Percentiles rank a stretch among this genome's conserved stretches.
Evolutionary conservation across 2,797 vertebrate genomes (phyloP).

Genomic region (Petrocephalus schoutedeni): DNA sequence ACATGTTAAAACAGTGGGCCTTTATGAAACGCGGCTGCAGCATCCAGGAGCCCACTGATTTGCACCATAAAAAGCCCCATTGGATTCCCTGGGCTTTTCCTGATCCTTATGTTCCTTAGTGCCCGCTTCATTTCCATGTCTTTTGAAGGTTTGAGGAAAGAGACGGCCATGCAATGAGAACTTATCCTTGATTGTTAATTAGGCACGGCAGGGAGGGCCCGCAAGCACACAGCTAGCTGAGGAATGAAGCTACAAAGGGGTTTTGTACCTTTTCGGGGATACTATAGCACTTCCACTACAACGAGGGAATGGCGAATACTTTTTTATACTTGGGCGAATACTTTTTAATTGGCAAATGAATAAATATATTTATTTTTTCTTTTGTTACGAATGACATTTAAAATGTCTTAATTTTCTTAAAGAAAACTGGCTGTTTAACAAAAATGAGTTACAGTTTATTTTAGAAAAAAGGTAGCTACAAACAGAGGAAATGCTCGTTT

Average conservation of each 20-base stretch:
- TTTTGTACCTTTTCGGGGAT: not conserved
- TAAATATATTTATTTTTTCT: not conserved
- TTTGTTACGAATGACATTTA: not conserved
- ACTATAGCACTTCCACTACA: not conserved
- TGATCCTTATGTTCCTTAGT: not conserved
- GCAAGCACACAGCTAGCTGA: not conserved
- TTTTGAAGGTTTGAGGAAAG: slow-evolving; percentile 17
- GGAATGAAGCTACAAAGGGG: not conserved
- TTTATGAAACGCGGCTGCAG: not conserved
- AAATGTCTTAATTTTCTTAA: not conserved
- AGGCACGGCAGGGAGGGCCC: not conserved
- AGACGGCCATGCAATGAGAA: slow-evolving; percentile 2
- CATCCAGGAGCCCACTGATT: slow-evolving; percentile 22
- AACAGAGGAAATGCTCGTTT: not conserved
- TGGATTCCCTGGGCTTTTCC: slow-evolving; percentile 11
- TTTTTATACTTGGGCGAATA: not conserved
- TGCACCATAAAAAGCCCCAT: slow-evolving; percentile 23
- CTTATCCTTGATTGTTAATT: slow-evolving; percentile 13
- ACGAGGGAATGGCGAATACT: not conserved
- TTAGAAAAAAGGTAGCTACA: not conserved
- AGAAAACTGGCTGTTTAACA: not conserved
- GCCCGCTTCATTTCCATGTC: slow-evolving; percentile 17
- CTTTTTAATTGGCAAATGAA: not conserved
- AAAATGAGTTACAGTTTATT: not conserved
- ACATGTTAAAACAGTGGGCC: slow-evolving; percentile 20